phyloP scores from a whole-genome alignment of 2,113 vertebrate genomes.

The Nesoenas mayeri region DNA sequence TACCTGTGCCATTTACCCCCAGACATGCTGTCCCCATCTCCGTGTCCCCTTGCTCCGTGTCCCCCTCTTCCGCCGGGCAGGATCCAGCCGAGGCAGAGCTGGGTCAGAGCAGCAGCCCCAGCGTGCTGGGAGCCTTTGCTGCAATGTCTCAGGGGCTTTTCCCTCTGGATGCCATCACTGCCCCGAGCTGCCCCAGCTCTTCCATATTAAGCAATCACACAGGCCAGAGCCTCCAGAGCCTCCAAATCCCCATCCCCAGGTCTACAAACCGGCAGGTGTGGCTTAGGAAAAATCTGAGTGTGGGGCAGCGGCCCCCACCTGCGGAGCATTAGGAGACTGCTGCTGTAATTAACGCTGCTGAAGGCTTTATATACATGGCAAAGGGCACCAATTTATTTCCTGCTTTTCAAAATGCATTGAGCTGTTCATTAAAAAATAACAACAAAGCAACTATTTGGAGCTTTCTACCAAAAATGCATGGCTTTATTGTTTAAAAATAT shows the following conservation, averaged over 20 bases:
- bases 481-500: background rate
- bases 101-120: fast-evolving
- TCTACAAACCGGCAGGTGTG: fast-evolving
- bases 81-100: fast-evolving
- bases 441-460: background rate
- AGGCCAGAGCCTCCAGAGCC: fast-evolving
- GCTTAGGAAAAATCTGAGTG: background rate
- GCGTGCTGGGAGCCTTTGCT: fast-evolving
- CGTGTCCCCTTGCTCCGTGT: fast-evolving
- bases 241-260: fast-evolving
- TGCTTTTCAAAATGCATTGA: background rate
- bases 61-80: no score
- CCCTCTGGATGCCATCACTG: no score
- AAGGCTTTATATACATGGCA: background rate
- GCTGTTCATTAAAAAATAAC: background rate
- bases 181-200: background rate
- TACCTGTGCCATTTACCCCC: background rate
- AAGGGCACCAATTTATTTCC: background rate
- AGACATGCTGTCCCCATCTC: fast-evolving
- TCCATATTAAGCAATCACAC: background rate
- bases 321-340: background rate
- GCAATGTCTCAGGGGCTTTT: fast-evolving
- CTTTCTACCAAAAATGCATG: background rate
- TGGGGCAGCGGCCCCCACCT: background rate
- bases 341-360: background rate